A percentile compares a stretch with the other conserved stretches of the same genome.
Conservation (phyloP, 2,113 vertebrate genomes). For the Accipiter virgatus region DNA sequence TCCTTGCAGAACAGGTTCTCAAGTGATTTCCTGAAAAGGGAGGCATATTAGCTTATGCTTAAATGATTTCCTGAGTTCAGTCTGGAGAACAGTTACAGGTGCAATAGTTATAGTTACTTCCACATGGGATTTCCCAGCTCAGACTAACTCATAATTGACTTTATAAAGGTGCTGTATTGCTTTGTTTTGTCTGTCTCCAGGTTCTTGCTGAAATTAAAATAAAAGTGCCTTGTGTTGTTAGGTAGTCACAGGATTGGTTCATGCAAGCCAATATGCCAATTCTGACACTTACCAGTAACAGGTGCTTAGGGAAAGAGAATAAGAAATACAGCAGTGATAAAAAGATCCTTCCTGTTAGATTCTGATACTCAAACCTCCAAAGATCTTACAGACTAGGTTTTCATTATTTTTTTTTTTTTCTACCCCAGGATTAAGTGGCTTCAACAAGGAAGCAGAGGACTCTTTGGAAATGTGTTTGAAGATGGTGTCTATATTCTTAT, state of each 20-base stretch:
- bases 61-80: not conserved
- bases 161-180: not conserved
- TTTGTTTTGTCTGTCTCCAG: not conserved
- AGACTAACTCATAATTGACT: not conserved
- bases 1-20: not conserved
- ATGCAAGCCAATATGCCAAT: not conserved
- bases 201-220: not conserved
- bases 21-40: not conserved
- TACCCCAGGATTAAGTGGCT: conserved; percentile 76
- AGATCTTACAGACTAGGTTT: not conserved
- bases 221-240: not conserved
- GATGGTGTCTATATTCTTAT: conserved; percentile 77
- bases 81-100: not conserved
- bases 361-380: not conserved
- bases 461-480: conserved; percentile 77
- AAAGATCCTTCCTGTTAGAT: not conserved
- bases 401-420: not conserved
- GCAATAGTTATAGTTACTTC: not conserved
- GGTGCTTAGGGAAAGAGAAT: not conserved
- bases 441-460: conserved; percentile 71
- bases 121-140: not conserved
- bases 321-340: not conserved
- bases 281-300: not conserved
- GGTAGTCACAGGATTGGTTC: not conserved
- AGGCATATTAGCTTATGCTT: not conserved